These are phyloP conservation scores for Drosophila paranaensis DNA, from an alignment of 2,888 invertebrate genomes.

Conservation along the genomic window DNA sequence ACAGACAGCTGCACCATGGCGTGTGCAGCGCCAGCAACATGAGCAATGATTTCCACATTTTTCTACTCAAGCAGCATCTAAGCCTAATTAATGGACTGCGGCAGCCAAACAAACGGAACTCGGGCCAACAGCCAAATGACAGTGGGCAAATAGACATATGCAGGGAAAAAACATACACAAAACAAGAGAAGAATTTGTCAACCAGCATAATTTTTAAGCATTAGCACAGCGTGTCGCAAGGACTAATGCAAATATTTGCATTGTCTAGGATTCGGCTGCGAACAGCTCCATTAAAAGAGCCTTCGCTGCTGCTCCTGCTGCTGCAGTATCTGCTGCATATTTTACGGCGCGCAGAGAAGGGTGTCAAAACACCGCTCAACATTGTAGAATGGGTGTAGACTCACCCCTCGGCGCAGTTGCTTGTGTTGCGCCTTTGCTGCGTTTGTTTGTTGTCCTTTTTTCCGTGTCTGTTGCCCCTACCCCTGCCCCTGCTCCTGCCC, in stretches of 20 bases:
- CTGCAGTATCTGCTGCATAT: conserved; percentile 64
- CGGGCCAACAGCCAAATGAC: conserved; percentile 21
- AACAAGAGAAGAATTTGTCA: conserved; percentile 59
- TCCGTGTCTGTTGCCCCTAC: conserved; percentile 35
- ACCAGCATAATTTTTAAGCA: conserved; percentile 83
- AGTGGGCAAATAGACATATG: conserved; percentile 6
- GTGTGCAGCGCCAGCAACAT: conserved; percentile 1
- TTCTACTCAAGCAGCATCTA: conserved; percentile 28
- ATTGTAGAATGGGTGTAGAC: not conserved
- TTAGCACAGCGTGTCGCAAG: conserved; percentile 50
- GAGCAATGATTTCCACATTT: conserved; percentile 25
- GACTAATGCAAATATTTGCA: conserved; percentile 73
- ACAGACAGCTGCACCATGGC: conserved; percentile 56
- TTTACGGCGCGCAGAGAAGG: conserved; percentile 67
- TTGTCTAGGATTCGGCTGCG: conserved; percentile 46
- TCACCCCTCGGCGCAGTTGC: conserved; percentile 11
- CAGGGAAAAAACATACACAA: conserved; percentile 20
- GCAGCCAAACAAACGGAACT: conserved; percentile 38
- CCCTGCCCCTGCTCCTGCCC: conserved; percentile 9
- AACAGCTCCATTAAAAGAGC: conserved; percentile 66
- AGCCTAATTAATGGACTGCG: conserved; percentile 74
- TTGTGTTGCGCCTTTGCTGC: conserved; percentile 41
- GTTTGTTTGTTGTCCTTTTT: conserved; percentile 78
- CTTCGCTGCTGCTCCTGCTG: conserved; percentile 10
- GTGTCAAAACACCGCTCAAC: conserved; percentile 75